Base-by-base conservation (phyloP, 2,888 invertebrate species). In the Chrysolina oricalcia region DNA sequence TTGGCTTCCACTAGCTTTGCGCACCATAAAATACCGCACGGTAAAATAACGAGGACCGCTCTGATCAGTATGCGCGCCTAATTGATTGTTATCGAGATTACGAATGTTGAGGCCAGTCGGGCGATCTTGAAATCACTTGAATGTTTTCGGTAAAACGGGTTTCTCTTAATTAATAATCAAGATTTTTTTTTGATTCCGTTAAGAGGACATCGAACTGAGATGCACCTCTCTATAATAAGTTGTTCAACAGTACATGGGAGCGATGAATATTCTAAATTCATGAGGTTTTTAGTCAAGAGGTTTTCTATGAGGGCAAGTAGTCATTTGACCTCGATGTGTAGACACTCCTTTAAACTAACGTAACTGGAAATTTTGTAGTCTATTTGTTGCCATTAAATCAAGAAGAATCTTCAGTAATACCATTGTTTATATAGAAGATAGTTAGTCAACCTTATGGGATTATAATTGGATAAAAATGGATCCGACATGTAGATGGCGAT, bases 141-240 rank as follows among this genome's bases (percentile, higher is more conserved):
- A 67, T 67, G 50, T 67, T 67, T 67, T 67, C 67, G 50, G 67
- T 67, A 50, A 35, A 35, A 48, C 67, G 48, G 67, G 48, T 67
- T 67, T 35, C 13, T 50, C 48, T 10, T 50, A 17, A 50, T 67
- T n/a, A 67, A 50, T 67, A 67, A 67, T 67, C 8, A 17, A 67
- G 48, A 21, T n/a, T 67, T 67, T n/a, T 67, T 67, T 27, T 67
- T 21, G 48, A 50, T 67, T 48, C 67, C 67, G 67, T 67, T 50
- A 50, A 27, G 50, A 43, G 67, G 67, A 50, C 67, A 50, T 50
- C 67, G 67, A 67, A 48, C 67, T 35, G 48, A 17, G 50, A 15
- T 27, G 23, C 27, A 50, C 13, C 35, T 50, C 5, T 0, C n/a
- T 50, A 50, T 13, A 67, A 48, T 35, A 19, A 46, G 48, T 67